Conservation (phyloP, 2,888 invertebrate genomes). For the Dascillus cervinus region DNA sequence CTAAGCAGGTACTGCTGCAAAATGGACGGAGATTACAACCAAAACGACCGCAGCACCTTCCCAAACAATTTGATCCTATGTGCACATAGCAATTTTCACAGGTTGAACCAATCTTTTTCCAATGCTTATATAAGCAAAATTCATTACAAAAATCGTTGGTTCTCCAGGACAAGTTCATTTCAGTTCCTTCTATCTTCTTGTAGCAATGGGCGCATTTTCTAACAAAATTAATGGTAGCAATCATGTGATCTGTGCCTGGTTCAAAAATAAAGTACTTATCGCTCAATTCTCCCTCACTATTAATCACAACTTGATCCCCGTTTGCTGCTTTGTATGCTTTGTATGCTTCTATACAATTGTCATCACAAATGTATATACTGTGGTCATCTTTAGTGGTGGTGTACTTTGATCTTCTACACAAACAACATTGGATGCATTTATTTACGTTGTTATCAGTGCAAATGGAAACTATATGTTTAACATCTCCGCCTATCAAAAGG, state of each 20-base stretch:
- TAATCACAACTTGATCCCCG: slow-evolving; percentile 37
- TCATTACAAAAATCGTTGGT: slow-evolving; percentile 92
- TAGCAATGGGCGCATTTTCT: slow-evolving; percentile 46
- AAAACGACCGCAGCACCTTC: slow-evolving; percentile 89
- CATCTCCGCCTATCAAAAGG: slow-evolving; percentile 25
- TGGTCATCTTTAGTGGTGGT: slow-evolving; percentile 44
- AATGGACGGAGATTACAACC: slow-evolving; percentile 90
- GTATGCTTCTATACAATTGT: slow-evolving; percentile 48
- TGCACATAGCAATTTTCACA: slow-evolving; percentile 76
- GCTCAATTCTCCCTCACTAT: slow-evolving; percentile 34
- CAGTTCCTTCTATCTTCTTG: slow-evolving; percentile 45
- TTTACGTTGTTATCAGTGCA: slow-evolving; percentile 36
- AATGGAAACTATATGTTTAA: slow-evolving; percentile 19
- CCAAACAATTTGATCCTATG: slow-evolving; percentile 72
- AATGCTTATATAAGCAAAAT: slow-evolving; percentile 73
- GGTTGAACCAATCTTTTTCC: slow-evolving; percentile 62
- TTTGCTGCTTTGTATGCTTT: slow-evolving; percentile 41
- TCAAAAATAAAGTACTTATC: slow-evolving; percentile 26
- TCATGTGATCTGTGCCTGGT: slow-evolving; percentile 10
- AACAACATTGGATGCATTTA: slow-evolving; percentile 45
- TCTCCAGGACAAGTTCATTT: slow-evolving; percentile 76
- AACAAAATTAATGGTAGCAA: slow-evolving; percentile 22
- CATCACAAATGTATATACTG: slow-evolving; percentile 47
- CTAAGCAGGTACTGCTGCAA: slow-evolving; percentile 79
- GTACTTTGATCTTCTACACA: slow-evolving; percentile 42